These are phyloP conservation scores for Falco naumanni DNA, from an alignment of 2,797 vertebrate genomes.

Conservation along the genomic window DNA sequence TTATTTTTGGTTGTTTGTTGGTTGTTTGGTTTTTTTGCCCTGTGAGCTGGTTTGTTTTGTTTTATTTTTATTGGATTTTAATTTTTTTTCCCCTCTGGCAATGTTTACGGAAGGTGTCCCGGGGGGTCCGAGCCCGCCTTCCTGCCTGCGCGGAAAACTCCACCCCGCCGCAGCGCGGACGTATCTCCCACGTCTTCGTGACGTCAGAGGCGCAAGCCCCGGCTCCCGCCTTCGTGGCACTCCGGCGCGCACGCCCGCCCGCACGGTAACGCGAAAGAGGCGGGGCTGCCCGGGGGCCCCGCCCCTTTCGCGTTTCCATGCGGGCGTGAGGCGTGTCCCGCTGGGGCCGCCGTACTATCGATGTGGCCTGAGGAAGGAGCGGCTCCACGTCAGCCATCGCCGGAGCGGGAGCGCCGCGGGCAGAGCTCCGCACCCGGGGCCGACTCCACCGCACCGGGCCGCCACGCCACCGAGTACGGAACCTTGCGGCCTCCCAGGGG, in stretches of 20 bases:
- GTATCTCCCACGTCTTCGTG: too few relatives aligned
- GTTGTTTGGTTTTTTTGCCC: not conserved
- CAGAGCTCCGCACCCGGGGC: not conserved
- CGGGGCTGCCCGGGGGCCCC: not conserved
- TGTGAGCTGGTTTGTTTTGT: not conserved
- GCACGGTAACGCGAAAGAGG: not conserved
- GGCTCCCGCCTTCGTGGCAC: too few relatives aligned
- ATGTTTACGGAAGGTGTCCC: too few relatives aligned
- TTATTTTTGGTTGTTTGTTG: not conserved
- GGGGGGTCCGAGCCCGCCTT: too few relatives aligned
- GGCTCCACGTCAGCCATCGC: conserved; percentile 70
- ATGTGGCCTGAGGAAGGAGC: conserved; percentile 18
- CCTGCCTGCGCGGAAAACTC: too few relatives aligned
- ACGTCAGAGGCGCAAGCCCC: too few relatives aligned
- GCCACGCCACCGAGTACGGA: not conserved
- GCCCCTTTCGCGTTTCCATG: not conserved
- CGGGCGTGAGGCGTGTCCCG: not conserved
- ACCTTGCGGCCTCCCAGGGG: not conserved
- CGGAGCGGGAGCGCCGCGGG: not conserved
- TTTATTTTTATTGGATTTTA: too few relatives aligned
- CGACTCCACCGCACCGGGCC: not conserved
- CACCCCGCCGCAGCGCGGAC: too few relatives aligned
- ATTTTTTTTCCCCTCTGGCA: too few relatives aligned
- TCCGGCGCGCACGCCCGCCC: too few relatives aligned
- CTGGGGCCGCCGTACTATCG: conserved; percentile 34